Base-by-base conservation (phyloP, 1,140 invertebrate genomes). In the Papilio xuthus region DNA sequence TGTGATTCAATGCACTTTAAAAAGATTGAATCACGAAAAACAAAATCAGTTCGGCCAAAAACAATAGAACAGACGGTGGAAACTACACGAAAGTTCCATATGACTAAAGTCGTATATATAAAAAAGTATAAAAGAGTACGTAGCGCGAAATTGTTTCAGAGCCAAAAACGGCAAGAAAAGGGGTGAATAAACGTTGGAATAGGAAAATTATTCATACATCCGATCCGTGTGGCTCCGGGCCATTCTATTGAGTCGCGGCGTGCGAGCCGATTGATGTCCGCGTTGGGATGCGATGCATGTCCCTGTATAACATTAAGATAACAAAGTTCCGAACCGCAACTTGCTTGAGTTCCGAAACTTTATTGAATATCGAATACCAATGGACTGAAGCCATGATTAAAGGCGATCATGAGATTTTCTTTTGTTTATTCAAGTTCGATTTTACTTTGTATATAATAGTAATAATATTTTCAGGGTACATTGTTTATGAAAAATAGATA, bases 131-230 rank as follows among this genome's bases (percentile, higher is more conserved):
- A 85, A 83, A 84, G 81, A 80, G 85, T 86, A 84, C 78, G 84
- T 85, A 81, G 84, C 81, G 86, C 85, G 85, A 88, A 89, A 86
- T 84, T 84, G 87, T 86, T 79, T 85, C 81, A 63, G 83, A 82
- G 82, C 82, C 85, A 84, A 86, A 84, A 84, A 86, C 79, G 80
- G 82, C 82, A 85, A 83, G 86, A 83, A 89, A 88, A 86, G 83
- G 79, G 86, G 85, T 87, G 87, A 86, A 88, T 86, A 86, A 88
- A 86, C 80, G 85, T 81, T 56, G 87, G 82, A 83, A 89, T 86
- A 86, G 85, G 85, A 88, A 87, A 89, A 91, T 90, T 90, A 90
- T 90, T 89, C 89, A 90, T 88, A 90, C 85, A 86, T 80, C 85
- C 83, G 86, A 87, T 85, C 86, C 86, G 80, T 79, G 79, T 79